Percentiles rank a stretch among this genome's conserved stretches.
Evolutionary conservation across 2,888 invertebrate genomes (phyloP).

Genomic region (Rhamnusium bicolor): DNA sequence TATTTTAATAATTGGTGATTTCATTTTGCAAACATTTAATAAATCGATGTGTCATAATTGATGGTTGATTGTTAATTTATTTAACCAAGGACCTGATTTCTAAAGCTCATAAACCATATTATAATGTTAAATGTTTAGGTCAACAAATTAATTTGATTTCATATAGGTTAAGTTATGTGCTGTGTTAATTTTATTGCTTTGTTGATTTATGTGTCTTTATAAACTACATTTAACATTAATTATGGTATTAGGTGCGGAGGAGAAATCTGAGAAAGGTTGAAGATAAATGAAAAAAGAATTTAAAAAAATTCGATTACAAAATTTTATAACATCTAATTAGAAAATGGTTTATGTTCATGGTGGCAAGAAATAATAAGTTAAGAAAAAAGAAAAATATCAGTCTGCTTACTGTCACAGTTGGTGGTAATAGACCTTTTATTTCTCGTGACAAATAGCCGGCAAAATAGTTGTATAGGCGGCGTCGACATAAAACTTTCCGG

Average conservation of each 20-base stretch:
- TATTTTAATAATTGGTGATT: constrained; percentile 3
- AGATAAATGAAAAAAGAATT: background rate
- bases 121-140: background rate
- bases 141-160: background rate
- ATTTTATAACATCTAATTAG: too few relatives aligned
- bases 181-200: background rate
- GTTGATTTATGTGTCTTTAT: background rate
- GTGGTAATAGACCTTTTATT: too few relatives aligned
- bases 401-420: too few relatives aligned
- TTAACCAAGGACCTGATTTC: background rate
- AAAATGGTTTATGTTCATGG: too few relatives aligned
- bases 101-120: background rate
- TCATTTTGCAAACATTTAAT: constrained; percentile 10
- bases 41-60: constrained; percentile 18
- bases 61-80: constrained; percentile 15
- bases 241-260: background rate
- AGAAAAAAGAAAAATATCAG: too few relatives aligned
- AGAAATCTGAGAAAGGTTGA: background rate
- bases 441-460: too few relatives aligned
- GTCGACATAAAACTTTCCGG: too few relatives aligned
- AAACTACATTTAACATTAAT: background rate
- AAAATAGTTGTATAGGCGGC: too few relatives aligned
- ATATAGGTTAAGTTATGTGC: background rate
- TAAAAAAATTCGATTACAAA: background rate
- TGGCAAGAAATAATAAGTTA: too few relatives aligned